Conservation (phyloP, 2,113 vertebrate genomes). For the Aplodontia rufa region DNA sequence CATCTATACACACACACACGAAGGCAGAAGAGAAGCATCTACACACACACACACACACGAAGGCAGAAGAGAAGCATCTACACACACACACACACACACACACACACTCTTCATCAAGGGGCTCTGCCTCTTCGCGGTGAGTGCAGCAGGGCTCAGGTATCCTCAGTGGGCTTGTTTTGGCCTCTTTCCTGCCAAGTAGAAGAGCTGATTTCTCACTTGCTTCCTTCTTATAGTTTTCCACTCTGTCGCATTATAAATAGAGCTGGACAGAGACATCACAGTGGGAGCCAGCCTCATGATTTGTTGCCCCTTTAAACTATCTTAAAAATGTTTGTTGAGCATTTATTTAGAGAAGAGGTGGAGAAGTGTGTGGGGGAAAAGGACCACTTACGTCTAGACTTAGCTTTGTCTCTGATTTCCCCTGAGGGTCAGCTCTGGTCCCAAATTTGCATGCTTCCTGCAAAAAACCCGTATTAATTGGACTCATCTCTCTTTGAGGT, state of each 20-base stretch:
- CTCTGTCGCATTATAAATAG: conserved; percentile 33
- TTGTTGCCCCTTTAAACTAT: conserved; percentile 42
- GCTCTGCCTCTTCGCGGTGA: neutral
- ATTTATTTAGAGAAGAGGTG: conserved; percentile 45
- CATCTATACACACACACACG: accelerated
- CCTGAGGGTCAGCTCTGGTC: neutral
- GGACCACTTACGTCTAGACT: conserved; percentile 46
- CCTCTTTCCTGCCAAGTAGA: neutral
- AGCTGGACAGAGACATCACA: conserved; percentile 22
- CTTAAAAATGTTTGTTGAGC: conserved; percentile 50
- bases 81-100: too few relatives aligned
- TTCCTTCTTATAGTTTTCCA: conserved; percentile 17
- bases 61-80: too few relatives aligned
- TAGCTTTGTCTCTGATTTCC: conserved; percentile 19
- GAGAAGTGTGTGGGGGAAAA: neutral
- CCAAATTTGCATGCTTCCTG: conserved; percentile 30
- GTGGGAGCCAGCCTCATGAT: conserved; percentile 28
- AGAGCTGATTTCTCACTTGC: conserved; percentile 1
- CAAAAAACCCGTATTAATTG: neutral
- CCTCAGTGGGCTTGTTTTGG: neutral
- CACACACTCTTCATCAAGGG: too few relatives aligned
- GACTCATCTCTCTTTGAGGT: conserved; percentile 38
- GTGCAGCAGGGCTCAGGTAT: neutral
- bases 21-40: neutral
- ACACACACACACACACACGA: accelerated